Conservation (phyloP, 1,140 invertebrate species). For the Trachymyrmex septentrionalis region DNA sequence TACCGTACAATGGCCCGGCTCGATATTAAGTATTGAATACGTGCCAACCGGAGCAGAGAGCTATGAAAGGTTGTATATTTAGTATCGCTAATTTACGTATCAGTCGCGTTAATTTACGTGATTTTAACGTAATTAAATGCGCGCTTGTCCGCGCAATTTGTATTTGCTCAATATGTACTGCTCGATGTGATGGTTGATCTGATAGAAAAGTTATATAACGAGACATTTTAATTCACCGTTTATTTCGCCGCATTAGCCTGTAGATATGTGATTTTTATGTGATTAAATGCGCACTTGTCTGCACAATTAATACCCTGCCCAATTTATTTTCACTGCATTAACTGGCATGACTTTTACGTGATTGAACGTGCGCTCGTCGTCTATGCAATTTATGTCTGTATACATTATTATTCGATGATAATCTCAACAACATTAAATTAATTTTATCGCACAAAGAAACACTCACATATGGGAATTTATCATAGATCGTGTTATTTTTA, state of each 20-base stretch:
- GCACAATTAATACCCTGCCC: conserved; percentile 37
- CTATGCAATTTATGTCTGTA: background rate
- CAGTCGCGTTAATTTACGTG: conserved; percentile 24
- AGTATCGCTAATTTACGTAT: conserved; percentile 24
- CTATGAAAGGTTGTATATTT: conserved; percentile 17
- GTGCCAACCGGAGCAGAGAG: background rate
- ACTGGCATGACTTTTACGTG: conserved; percentile 29
- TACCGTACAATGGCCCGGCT: background rate
- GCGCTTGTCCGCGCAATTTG: conserved; percentile 18
- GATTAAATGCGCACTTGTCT: conserved; percentile 47
- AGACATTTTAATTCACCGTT: conserved; percentile 37
- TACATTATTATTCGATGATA: conserved; percentile 22
- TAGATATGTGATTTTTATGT: conserved; percentile 16
- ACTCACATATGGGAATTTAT: background rate
- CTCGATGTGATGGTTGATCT: conserved; percentile 6
- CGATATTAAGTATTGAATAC: conserved; percentile 37
- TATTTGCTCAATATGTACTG: conserved; percentile 32
- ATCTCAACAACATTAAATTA: conserved; percentile 42
- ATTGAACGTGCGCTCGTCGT: conserved; percentile 38
- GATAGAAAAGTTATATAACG: conserved; percentile 40
- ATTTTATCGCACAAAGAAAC: background rate
- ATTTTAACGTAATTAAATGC: conserved; percentile 43
- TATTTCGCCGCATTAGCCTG: conserved; percentile 26
- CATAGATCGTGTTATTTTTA: background rate
- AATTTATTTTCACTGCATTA: conserved; percentile 43